A percentile compares a stretch with the other conserved stretches of the same genome.
Conservation (phyloP, 2,113 vertebrate genomes). For the Petrocephalus zakoni region DNA sequence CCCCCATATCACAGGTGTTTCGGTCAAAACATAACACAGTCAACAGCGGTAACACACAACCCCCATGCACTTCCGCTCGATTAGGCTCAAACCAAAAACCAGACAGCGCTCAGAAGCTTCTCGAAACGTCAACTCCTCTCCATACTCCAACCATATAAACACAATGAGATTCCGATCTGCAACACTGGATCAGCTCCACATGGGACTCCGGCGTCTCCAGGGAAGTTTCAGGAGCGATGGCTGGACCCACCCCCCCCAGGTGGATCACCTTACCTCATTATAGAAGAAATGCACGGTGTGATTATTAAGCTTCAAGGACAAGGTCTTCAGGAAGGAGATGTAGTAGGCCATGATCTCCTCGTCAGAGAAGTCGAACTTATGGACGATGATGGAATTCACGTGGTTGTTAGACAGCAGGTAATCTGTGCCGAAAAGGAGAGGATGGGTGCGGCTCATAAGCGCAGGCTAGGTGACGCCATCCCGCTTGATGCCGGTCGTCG, state of each 20-base stretch:
- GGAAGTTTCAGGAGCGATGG: too few species aligned
- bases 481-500: neutral
- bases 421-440: constrained; percentile 58
- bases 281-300: constrained; percentile 99
- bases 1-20: neutral
- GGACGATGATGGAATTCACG: constrained; percentile 97
- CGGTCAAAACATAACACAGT: constrained; percentile 6
- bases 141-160: neutral
- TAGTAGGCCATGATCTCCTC: constrained; percentile 99
- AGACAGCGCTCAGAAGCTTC: neutral
- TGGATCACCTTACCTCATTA: constrained; percentile 80
- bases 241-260: too few species aligned
- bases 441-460: neutral
- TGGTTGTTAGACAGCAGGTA: constrained; percentile 97
- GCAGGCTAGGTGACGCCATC: neutral
- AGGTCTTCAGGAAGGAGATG: constrained; percentile 95
- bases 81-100: neutral
- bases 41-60: constrained; percentile 13
- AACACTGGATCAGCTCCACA: neutral
- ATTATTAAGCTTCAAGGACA: constrained; percentile 95
- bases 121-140: too few species aligned
- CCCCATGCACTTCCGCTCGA: neutral
- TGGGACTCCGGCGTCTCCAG: neutral
- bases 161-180: neutral
- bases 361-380: constrained; percentile 98